Evolutionary conservation across 2,113 vertebrate species (phyloP).

Genomic region (Cynopterus brachyotis): DNA sequence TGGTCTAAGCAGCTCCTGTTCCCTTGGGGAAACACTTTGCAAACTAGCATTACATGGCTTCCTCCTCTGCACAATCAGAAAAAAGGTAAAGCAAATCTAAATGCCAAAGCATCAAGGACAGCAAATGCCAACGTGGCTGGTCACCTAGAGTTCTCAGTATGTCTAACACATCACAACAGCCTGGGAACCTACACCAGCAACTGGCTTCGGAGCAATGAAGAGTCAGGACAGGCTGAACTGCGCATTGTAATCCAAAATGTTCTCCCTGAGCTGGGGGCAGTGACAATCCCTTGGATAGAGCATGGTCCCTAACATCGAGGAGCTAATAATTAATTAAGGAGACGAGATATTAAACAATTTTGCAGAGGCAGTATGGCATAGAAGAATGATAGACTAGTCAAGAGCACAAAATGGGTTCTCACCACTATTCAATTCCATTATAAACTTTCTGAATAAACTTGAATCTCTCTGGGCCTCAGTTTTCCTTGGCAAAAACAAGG

Average conservation of each 20-base stretch:
- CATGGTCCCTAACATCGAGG: background rate
- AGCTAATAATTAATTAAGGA: background rate
- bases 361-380: background rate
- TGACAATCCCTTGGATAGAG: background rate
- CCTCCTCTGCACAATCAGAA: background rate
- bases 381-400: background rate
- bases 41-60: background rate
- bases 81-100: background rate
- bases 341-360: background rate
- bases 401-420: background rate
- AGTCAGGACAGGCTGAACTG: background rate
- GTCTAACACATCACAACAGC: too few species aligned
- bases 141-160: background rate
- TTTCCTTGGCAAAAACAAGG: slow-evolving; percentile 38
- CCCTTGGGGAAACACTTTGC: background rate
- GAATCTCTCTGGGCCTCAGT: background rate
- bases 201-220: background rate
- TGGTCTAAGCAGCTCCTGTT: background rate
- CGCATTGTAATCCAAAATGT: background rate
- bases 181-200: too few species aligned
- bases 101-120: background rate
- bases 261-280: accelerated
- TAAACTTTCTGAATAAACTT: background rate
- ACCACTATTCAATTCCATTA: background rate
- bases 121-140: background rate